phyloP scores from a whole-genome alignment of 2,113 vertebrate genomes.

The Psittacula cyanocephala region DNA sequence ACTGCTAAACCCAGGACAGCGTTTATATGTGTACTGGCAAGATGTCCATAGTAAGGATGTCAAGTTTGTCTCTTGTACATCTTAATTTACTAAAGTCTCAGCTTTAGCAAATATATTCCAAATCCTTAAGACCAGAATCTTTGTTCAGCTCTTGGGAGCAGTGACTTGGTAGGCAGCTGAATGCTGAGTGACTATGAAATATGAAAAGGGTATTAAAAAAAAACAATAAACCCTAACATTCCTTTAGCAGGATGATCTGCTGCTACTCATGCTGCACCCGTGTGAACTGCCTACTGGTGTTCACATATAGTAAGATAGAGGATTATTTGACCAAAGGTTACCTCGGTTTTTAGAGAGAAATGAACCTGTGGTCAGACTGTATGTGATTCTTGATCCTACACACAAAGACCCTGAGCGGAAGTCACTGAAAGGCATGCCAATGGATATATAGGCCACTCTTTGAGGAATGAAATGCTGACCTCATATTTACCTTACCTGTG shows the following conservation, averaged over 20 bases:
- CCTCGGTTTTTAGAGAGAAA: neutral
- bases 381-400: neutral
- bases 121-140: neutral
- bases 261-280: neutral
- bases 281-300: neutral
- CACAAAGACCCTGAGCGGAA: neutral
- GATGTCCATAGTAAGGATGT: neutral
- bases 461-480: neutral
- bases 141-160: neutral
- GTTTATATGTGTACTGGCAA: neutral
- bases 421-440: neutral
- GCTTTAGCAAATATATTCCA: neutral
- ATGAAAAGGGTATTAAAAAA: neutral
- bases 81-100: neutral
- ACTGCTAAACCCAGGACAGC: too few species aligned
- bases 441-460: neutral
- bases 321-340: neutral
- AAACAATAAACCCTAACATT: neutral
- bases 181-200: neutral
- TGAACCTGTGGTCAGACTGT: neutral
- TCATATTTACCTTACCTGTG: neutral
- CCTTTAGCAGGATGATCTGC: neutral
- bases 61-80: neutral
- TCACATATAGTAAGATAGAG: fast-evolving
- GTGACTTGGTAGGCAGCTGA: neutral